phyloP scores from a whole-genome alignment of 2,113 vertebrate species.

The Tenrec ecaudatus region DNA sequence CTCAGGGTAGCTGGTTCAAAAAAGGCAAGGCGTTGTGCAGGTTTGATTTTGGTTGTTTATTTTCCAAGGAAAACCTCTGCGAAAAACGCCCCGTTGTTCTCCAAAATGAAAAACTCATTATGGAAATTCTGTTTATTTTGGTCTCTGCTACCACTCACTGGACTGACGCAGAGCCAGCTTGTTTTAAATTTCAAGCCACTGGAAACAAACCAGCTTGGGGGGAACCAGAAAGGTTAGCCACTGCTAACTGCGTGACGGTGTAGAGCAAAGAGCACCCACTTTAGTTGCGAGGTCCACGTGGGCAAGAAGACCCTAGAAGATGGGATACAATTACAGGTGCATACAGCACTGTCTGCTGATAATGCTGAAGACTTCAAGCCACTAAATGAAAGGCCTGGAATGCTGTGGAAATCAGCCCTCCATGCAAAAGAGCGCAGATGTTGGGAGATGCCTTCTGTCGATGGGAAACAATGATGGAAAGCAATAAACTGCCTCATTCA shows the following conservation, averaged over 20 bases:
- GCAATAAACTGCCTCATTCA: neutral
- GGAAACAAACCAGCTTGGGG: neutral
- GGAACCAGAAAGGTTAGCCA: neutral
- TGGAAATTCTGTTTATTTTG: slow-evolving; percentile 39
- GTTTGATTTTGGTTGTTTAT: slow-evolving; percentile 33
- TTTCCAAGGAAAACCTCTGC: slow-evolving; percentile 22
- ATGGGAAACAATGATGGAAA: neutral
- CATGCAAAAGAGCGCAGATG: neutral
- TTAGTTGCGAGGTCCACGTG: neutral
- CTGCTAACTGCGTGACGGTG: neutral
- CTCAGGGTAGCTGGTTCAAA: neutral
- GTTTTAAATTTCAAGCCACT: slow-evolving; percentile 46
- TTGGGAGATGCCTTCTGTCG: neutral
- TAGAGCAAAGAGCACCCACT: neutral
- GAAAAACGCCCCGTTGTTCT: neutral
- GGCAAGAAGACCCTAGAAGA: neutral
- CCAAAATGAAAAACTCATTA: slow-evolving; percentile 21
- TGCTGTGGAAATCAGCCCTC: neutral
- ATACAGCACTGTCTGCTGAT: neutral
- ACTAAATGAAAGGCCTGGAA: neutral
- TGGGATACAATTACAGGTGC: neutral
- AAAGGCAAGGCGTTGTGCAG: neutral
- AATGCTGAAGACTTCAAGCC: neutral
- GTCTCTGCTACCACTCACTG: neutral
- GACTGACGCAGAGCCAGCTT: neutral